These are phyloP conservation scores for Morpho helenor DNA, from an alignment of 2,888 invertebrate species.

Conservation along the genomic window DNA sequence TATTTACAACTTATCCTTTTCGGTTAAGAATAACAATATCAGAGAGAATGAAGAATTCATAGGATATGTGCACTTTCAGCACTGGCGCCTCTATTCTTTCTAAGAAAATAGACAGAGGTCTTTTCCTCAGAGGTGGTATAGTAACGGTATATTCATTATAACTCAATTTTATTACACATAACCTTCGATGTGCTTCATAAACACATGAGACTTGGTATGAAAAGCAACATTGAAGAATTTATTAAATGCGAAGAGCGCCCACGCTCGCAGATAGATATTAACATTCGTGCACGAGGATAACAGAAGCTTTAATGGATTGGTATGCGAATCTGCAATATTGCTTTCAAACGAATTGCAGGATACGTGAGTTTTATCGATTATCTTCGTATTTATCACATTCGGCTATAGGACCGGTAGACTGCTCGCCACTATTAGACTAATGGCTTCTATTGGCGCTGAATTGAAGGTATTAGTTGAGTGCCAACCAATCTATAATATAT, in stretches of 20 bases:
- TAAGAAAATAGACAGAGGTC: too few species aligned
- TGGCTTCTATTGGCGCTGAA: neutral
- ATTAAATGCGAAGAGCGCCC: neutral
- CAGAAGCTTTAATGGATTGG: constrained; percentile 10
- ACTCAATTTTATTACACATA: too few species aligned
- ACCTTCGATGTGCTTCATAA: too few species aligned
- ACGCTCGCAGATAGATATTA: neutral
- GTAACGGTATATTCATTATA: too few species aligned
- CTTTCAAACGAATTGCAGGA: constrained; percentile 19
- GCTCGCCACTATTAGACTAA: neutral
- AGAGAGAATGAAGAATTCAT: too few species aligned
- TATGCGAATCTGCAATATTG: constrained; percentile 4
- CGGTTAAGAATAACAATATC: too few species aligned
- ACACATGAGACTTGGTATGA: too few species aligned
- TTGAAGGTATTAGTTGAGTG: neutral
- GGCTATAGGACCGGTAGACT: neutral
- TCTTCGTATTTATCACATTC: constrained; percentile 1
- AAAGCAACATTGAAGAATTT: too few species aligned
- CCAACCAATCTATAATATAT: neutral
- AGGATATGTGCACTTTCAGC: too few species aligned
- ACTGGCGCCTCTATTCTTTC: too few species aligned
- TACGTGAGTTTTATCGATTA: constrained; percentile 19
- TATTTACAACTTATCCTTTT: too few species aligned
- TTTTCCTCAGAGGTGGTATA: too few species aligned
- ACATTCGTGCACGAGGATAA: constrained; percentile 5